A percentile compares a stretch with the other conserved stretches of the same genome.
Evolutionary conservation across 2,797 vertebrate species (phyloP).

Genomic region (Lacerta viridis): DNA sequence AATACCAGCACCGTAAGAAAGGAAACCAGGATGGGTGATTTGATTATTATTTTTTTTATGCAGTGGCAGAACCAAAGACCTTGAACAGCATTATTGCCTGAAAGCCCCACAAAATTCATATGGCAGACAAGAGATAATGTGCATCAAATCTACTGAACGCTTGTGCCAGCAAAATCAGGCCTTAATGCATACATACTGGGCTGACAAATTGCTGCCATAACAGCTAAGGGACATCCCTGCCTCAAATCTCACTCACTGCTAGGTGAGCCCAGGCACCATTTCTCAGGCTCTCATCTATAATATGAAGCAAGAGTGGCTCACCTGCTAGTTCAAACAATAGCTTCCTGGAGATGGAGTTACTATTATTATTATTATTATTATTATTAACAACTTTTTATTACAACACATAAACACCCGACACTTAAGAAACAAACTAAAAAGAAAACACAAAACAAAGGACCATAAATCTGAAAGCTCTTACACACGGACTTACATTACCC

Average conservation of each 20-base stretch:
- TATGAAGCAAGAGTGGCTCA: too few species aligned
- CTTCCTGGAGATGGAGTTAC: too few species aligned
- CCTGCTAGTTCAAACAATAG: too few species aligned
- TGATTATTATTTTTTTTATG: neutral
- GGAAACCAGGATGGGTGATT: neutral
- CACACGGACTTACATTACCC: too few species aligned
- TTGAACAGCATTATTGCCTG: neutral
- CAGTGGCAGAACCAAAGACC: neutral
- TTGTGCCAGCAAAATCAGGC: neutral
- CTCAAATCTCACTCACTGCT: too few species aligned
- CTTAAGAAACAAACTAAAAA: too few species aligned
- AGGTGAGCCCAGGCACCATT: neutral
- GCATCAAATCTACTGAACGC: neutral
- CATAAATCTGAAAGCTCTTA: too few species aligned
- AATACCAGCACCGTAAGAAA: neutral
- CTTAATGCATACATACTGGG: neutral
- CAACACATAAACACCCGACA: too few species aligned
- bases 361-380: too few species aligned
- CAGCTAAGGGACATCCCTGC: neutral
- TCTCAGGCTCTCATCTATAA: neutral
- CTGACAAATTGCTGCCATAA: too few species aligned
- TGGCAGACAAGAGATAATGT: neutral
- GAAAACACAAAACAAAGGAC: too few species aligned
- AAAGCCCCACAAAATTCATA: neutral
- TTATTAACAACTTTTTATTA: too few species aligned